A percentile compares a stretch with the other conserved stretches of the same genome.
Evolutionary conservation across 2,797 vertebrate genomes (phyloP).

Genomic region (Microhierax caerulescens): DNA sequence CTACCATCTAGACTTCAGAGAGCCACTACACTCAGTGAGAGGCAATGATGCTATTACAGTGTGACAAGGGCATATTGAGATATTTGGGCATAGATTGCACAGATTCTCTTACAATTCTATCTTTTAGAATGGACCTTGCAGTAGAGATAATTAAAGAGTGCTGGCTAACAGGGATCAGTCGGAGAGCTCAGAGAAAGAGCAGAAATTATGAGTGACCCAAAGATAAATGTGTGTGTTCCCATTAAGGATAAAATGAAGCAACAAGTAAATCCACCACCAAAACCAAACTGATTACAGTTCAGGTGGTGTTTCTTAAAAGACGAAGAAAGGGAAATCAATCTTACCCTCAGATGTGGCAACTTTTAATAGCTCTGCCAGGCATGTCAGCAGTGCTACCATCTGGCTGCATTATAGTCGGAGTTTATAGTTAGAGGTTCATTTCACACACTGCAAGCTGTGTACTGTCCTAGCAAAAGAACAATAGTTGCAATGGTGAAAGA

Average conservation of each 20-base stretch:
- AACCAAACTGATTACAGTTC: background rate
- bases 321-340: background rate
- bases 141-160: background rate
- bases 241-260: background rate
- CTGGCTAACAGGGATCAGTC: background rate
- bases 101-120: background rate
- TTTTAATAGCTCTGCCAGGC: background rate
- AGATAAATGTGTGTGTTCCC: background rate
- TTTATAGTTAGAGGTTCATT: background rate
- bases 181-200: background rate
- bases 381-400: background rate
- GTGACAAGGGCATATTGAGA: conserved; percentile 35
- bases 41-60: background rate
- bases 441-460: background rate
- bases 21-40: background rate
- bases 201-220: background rate
- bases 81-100: background rate
- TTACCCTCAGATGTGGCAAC: background rate
- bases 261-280: background rate
- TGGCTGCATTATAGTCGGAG: background rate
- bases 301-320: background rate
- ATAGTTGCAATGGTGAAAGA: background rate
- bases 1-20: background rate
- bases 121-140: background rate
- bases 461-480: background rate